phyloP scores from a whole-genome alignment of 2,113 vertebrate genomes.

The Melanocharis versteri region DNA sequence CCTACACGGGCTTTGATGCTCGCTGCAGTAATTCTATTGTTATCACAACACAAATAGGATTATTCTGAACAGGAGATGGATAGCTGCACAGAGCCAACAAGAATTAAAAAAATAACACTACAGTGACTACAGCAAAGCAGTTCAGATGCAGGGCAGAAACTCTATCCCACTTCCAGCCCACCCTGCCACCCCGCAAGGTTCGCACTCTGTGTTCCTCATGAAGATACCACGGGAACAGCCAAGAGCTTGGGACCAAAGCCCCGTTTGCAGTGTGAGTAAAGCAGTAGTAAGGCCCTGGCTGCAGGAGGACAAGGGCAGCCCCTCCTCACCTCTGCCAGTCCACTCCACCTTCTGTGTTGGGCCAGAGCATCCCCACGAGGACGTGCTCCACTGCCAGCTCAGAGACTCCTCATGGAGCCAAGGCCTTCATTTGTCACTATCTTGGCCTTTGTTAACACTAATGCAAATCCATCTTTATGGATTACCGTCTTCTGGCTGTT shows the following conservation, averaged over 20 bases:
- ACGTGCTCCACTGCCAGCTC: rapidly evolving
- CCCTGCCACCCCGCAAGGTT: background rate
- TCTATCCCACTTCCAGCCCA: background rate
- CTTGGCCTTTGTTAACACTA: background rate
- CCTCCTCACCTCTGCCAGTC: background rate
- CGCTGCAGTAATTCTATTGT: constrained; percentile 59
- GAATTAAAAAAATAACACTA: constrained; percentile 17
- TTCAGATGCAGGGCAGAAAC: background rate
- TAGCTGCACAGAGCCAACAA: background rate
- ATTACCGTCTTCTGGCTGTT: background rate
- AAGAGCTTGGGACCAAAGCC: background rate
- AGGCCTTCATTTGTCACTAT: background rate
- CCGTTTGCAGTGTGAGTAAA: background rate
- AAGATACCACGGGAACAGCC: background rate
- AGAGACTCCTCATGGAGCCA: rapidly evolving
- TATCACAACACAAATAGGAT: constrained; percentile 64
- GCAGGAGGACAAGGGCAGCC: background rate
- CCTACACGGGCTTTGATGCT: constrained; percentile 50
- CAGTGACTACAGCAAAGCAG: background rate
- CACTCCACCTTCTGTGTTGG: background rate
- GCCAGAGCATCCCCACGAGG: background rate
- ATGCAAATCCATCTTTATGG: constrained; percentile 7
- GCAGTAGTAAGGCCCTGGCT: too few species aligned
- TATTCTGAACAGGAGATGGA: constrained; percentile 39
- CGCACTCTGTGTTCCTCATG: background rate